Conservation (phyloP, 2,888 invertebrate genomes). For the Germaria angustata region DNA sequence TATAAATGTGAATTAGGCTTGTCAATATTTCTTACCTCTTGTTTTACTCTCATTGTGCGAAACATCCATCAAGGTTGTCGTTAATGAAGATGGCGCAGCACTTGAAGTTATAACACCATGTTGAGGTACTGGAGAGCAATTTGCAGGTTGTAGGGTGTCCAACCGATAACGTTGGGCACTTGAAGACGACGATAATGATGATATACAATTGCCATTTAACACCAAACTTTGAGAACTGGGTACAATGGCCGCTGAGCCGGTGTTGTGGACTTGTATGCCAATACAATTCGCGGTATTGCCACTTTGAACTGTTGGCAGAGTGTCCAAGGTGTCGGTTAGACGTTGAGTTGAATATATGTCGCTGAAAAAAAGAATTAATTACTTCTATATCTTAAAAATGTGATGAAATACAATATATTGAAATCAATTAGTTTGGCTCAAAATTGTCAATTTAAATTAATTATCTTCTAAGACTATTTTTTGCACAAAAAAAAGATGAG, state of each 20-base stretch:
- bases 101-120: constrained; percentile 77
- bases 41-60: constrained; percentile 74
- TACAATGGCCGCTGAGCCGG: constrained; percentile 67
- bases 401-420: too few species aligned
- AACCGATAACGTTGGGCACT: constrained; percentile 78
- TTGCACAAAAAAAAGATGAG: too few species aligned
- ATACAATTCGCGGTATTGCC: constrained; percentile 76
- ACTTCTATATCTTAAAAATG: too few species aligned
- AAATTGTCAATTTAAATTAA: too few species aligned
- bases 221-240: constrained; percentile 73
- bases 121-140: constrained; percentile 76
- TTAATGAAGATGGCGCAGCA: constrained; percentile 68
- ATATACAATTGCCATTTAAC: constrained; percentile 77
- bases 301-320: constrained; percentile 74
- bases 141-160: constrained; percentile 77
- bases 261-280: constrained; percentile 76
- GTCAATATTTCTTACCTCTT: constrained; percentile 69
- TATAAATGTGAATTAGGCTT: too few species aligned
- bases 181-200: constrained; percentile 74
- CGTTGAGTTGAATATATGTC: constrained; percentile 80
- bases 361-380: constrained; percentile 69
- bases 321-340: constrained; percentile 77
- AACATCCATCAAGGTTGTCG: constrained; percentile 68
- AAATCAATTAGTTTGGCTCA: too few species aligned
- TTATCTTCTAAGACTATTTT: too few species aligned